Evolutionary conservation across 1,140 invertebrate genomes (phyloP), one percentile per base, ranked within the genome.

Genomic region (Sweltsa coloradensis): DNA sequence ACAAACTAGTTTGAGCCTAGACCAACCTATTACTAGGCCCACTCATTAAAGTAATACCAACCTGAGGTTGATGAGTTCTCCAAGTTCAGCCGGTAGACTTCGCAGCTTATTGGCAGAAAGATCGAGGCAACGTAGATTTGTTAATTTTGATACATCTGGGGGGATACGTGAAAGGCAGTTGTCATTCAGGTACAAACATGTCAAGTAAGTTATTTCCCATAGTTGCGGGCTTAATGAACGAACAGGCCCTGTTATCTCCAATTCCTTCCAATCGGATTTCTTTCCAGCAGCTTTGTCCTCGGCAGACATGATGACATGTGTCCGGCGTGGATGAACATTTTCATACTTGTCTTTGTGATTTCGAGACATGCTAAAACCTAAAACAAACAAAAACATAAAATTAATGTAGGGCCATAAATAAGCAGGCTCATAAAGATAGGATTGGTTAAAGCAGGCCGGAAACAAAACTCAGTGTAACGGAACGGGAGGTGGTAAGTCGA

Each of bases 81-180:
- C 94, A 36, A 99, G 74, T 74, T 97, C 93, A 37, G 91, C 78
- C 50, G 96, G 96, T 57, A 99, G 69, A 65, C 82, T 88, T 51
- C 90, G 75, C 49, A 99, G 70, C 70, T 96, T 96, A 68, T 97
- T 97, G 65, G 79, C 83, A 53, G 91, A 96, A 50, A 97, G 66
- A 71, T 99, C 95, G 45, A 99, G 70, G 46, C 83, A 79, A 54
- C 81, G 79, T 50, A 99, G 73, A 67, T 89, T 87, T 52, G 72
- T 69, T 45, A 98, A 72, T 57, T 77, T 78, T 56, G 77, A 79
- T 54, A 98, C 92, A 61, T 96, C 91, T 25, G 84, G 65, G 37
- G 93, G 91, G 62, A 97, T 73, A 57, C 87, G 77, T 55, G 83
- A 78, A 54, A 97, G 73, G 60, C 79, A 81, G 71, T 97, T 97